phyloP scores from a whole-genome alignment of 2,113 vertebrate genomes.

The Nothobranchius kuhntae region DNA sequence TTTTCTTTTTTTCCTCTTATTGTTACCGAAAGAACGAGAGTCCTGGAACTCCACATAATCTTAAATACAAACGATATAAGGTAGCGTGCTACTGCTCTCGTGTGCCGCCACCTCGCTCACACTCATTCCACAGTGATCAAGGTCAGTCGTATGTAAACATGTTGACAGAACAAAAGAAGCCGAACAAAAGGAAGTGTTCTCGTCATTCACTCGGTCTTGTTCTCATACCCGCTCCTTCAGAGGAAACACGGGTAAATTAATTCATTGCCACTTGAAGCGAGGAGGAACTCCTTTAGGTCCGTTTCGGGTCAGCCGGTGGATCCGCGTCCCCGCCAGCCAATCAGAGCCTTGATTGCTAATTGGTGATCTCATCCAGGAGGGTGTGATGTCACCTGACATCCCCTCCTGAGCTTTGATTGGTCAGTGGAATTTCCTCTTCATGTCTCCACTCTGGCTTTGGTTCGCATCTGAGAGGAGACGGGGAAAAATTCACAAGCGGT shows the following conservation, averaged over 20 bases:
- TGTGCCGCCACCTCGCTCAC: conserved; percentile 51
- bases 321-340: conserved; percentile 26
- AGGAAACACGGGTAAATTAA: conserved; percentile 64
- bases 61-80: conserved; percentile 76
- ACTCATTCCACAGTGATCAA: conserved; percentile 83
- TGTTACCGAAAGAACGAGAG: conserved; percentile 59
- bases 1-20: conserved; percentile 23
- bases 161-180: conserved; percentile 72
- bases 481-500: background rate
- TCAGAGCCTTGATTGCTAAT: too few species aligned
- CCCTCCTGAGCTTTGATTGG: conserved; percentile 65
- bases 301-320: conserved; percentile 30
- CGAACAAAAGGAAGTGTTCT: conserved; percentile 44
- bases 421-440: conserved; percentile 96
- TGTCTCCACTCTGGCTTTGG: conserved; percentile 96
- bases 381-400: background rate
- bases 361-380: too few species aligned
- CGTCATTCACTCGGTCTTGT: conserved; percentile 57
- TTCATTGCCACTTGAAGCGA: conserved; percentile 41
- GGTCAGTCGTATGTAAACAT: conserved; percentile 85
- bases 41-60: conserved; percentile 58
- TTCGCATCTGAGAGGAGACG: conserved; percentile 86
- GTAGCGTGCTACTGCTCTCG: conserved; percentile 57
- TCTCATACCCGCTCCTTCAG: conserved; percentile 59
- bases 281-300: conserved; percentile 54